phyloP scores from a whole-genome alignment of 2,888 invertebrate genomes.

The Lacanobia wlatinum region DNA sequence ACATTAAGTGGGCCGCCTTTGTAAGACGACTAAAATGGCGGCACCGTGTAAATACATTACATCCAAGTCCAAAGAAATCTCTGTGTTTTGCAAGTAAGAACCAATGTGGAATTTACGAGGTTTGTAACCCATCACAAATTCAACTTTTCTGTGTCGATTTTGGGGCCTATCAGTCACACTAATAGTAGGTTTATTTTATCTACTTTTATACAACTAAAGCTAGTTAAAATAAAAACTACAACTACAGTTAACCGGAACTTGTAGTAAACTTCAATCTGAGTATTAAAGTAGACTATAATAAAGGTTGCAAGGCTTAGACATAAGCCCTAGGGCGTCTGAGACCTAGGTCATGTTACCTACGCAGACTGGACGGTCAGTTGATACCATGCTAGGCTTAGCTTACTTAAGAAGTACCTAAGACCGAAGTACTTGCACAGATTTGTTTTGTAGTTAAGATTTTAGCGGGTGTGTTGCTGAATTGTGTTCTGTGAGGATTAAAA shows the following conservation, averaged over 20 bases:
- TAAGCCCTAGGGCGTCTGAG: conserved; percentile 76
- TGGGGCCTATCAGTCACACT: not conserved
- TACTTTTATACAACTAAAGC: not conserved
- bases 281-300: conserved; percentile 80
- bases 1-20: too few relatives aligned
- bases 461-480: conserved; percentile 22
- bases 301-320: conserved; percentile 77
- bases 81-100: too few relatives aligned
- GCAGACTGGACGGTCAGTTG: conserved; percentile 79
- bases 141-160: not conserved
- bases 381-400: conserved; percentile 75
- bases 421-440: conserved; percentile 43
- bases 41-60: too few relatives aligned
- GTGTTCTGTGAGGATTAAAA: not conserved
- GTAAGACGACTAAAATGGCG: too few relatives aligned
- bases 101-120: too few relatives aligned
- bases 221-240: conserved; percentile 20
- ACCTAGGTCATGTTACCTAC: conserved; percentile 82
- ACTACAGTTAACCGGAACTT: conserved; percentile 61
- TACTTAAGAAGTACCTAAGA: conserved; percentile 55
- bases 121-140: too few relatives aligned
- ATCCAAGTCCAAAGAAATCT: too few relatives aligned
- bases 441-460: conserved; percentile 23
- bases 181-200: not conserved
- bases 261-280: conserved; percentile 77